Base-by-base conservation (phyloP, 2,888 invertebrate species). In the Choristoneura rosaceana region DNA sequence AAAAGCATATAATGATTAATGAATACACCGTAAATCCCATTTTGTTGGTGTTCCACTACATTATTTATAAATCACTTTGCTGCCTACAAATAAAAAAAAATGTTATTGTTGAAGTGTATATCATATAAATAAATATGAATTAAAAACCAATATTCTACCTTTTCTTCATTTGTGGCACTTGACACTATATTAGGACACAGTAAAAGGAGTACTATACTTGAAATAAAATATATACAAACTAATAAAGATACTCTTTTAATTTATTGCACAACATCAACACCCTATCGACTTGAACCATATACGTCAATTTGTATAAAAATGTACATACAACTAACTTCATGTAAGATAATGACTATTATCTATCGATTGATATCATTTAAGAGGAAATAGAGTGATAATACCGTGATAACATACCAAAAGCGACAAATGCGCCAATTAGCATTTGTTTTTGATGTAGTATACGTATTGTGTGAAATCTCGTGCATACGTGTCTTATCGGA, bases 281-380 rank as follows among this genome's bases (percentile, higher is more conserved):
- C n/a, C 43, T 7, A 25, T 15, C 14, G 45, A 25, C 52, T 67
- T 62, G 33, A 58, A 25, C 50, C 41, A 69, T n/a, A 74, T 74
- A 85, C 86, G 86, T 84, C 80, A 77, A 75, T 79, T 73, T 77
- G 73, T 74, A 81, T 55, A 82, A 80, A 80, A 78, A 81, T 78
- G 75, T 77, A 81, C 78, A 80, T 76, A 81, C 73, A 80, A 88
- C 85, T 89, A 80, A 83, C 80, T 80, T 80, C 76, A 74, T 80
- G 84, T 83, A 78, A 79, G 78, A 80, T 83, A 79, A 80, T 79
- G 84, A 86, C 85, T 85, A 74, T 74, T 77, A 90, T 90, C 86
- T 84, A 84, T 84, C 80, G 86, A 89, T 89, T 86, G 75, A 80
- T 91, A 92, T 91, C 90, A 64, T 84, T 81, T 80, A 84, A 81